A percentile compares a stretch with the other conserved stretches of the same genome.
Conservation (phyloP, 2,113 vertebrate species). For the Solea senegalensis region DNA sequence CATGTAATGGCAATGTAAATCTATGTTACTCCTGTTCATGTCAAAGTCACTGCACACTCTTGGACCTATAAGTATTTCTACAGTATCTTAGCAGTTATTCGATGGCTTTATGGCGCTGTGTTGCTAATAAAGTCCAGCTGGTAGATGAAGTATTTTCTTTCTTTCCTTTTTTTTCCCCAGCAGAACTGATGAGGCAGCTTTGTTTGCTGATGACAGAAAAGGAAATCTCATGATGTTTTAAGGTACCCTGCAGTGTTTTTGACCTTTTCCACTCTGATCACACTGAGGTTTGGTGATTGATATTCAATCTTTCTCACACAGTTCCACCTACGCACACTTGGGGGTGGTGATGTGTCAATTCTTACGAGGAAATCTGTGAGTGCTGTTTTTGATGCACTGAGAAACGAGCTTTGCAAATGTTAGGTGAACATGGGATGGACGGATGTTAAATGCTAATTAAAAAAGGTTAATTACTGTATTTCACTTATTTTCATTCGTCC, state of each 20-base stretch:
- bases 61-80: slow-evolving; percentile 84
- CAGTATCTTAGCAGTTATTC: slow-evolving; percentile 80
- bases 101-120: slow-evolving; percentile 84
- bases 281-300: background rate
- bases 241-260: background rate
- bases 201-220: background rate
- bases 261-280: background rate
- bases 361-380: no score
- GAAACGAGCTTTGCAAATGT: background rate
- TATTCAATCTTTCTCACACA: background rate
- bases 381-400: background rate
- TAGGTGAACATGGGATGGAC: background rate
- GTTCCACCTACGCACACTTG: background rate
- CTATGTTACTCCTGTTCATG: slow-evolving; percentile 52
- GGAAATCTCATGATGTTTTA: background rate
- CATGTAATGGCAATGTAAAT: slow-evolving; percentile 55
- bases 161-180: slow-evolving; percentile 12
- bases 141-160: slow-evolving; percentile 62
- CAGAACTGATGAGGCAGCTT: background rate
- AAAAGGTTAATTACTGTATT: no score
- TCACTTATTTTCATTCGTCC: no score
- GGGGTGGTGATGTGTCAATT: background rate
- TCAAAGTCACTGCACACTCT: slow-evolving; percentile 72
- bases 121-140: slow-evolving; percentile 95
- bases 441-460: no score